These are phyloP conservation scores for Latrodectus geometricus DNA, from an alignment of 1,140 invertebrate species.

Conservation along the genomic window DNA sequence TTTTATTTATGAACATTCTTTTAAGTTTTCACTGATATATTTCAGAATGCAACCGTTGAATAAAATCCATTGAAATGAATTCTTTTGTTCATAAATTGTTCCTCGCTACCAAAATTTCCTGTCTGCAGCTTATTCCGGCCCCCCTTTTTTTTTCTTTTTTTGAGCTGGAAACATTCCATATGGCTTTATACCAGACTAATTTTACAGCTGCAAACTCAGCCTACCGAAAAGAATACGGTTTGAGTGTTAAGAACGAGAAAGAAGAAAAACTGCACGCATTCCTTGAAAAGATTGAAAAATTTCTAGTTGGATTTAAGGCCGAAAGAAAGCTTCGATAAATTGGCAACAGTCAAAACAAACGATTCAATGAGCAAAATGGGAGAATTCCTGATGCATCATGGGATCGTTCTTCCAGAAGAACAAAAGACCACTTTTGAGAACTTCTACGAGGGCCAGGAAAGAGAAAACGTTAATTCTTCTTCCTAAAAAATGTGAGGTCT, in stretches of 20 bases:
- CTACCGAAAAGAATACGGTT: slow-evolving; percentile 21
- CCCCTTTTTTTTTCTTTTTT: not conserved
- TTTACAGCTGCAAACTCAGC: slow-evolving; percentile 39
- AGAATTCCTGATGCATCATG: slow-evolving; percentile 48
- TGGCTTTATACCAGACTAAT: slow-evolving; percentile 54
- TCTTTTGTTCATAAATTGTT: slow-evolving; percentile 30
- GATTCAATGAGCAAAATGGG: slow-evolving; percentile 55
- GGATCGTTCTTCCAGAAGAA: slow-evolving; percentile 40
- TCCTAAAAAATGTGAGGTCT: slow-evolving; percentile 13
- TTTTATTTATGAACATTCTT: too few relatives aligned
- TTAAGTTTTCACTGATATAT: not conserved
- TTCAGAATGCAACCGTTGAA: not conserved
- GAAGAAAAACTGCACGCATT: slow-evolving; percentile 8
- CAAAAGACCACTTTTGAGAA: slow-evolving; percentile 43
- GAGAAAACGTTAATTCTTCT: slow-evolving; percentile 36
- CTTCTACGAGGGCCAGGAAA: not conserved
- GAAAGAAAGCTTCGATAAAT: slow-evolving; percentile 52
- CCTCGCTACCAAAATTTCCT: not conserved
- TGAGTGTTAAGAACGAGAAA: slow-evolving; percentile 16
- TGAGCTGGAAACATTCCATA: slow-evolving; percentile 53
- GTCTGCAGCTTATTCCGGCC: slow-evolving; percentile 12
- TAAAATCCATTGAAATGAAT: not conserved
- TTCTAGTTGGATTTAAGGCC: slow-evolving; percentile 12
- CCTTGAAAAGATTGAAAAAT: slow-evolving; percentile 16
- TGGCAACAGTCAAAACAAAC: slow-evolving; percentile 53